These are phyloP conservation scores for Nyctalus aviator DNA, from an alignment of 2,797 vertebrate genomes.

Conservation along the genomic window DNA sequence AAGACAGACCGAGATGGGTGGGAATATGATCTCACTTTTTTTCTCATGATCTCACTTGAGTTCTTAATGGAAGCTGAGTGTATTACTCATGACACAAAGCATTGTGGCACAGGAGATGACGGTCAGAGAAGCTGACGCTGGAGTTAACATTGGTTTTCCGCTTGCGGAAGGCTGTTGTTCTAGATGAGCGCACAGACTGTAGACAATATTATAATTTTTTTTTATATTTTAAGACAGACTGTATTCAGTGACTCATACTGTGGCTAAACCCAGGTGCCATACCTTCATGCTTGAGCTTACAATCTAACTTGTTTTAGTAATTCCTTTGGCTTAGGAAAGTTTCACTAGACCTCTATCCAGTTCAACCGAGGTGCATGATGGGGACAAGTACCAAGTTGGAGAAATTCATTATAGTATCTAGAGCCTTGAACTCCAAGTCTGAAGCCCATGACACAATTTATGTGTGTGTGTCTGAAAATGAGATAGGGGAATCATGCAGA, in stretches of 20 bases:
- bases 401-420: not conserved
- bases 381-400: not conserved
- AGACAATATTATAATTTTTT: not conserved
- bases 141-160: conserved; percentile 57
- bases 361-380: not conserved
- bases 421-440: not conserved
- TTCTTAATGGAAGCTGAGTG: conserved; percentile 72
- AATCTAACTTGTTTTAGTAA: conserved; percentile 4
- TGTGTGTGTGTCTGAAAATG: not conserved
- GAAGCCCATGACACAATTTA: not conserved
- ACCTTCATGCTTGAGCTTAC: not conserved
- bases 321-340: not conserved
- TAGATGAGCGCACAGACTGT: not conserved
- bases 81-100: conserved; percentile 78
- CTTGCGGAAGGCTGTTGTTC: not conserved
- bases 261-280: not conserved
- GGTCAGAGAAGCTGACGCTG: conserved; percentile 59
- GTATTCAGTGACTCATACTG: not conserved
- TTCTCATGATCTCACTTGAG: conserved; percentile 82
- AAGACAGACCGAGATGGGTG: conserved; percentile 34
- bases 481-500: not conserved
- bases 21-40: conserved; percentile 69
- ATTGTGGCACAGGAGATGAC: conserved; percentile 44
- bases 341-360: not conserved
- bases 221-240: not conserved